Evolutionary conservation across 2,113 vertebrate genomes (phyloP), one percentile per base, ranked within the genome.

Genomic region (Rhynchomys soricoides): DNA sequence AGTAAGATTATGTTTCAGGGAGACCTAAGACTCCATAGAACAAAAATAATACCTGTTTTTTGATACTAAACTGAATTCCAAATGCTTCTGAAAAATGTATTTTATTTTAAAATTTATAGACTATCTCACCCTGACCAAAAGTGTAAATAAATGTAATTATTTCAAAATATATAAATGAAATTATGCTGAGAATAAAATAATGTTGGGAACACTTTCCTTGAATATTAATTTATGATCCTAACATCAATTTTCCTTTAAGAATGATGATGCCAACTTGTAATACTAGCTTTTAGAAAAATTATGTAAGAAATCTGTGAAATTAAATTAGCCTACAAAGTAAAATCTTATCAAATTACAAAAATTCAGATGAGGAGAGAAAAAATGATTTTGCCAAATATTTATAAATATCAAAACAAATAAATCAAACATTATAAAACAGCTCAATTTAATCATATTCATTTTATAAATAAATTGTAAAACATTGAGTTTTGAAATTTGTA

Each of bases 11-110:
- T 29, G 3, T 11, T 12, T 7, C 3, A 70, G 3, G 13, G 5
- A 37, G 2, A 26, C 5, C 5, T 10, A 37, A 24, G 3, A 29
- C 7, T 73, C 37, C n/a, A 8, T 22, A 87, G 45, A 90, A 89
- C 73, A 92, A 93, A 93, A 21, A 37, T 26, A 19, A 68, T 55
- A 43, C 71, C 26, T 78, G n/a, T 13, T 16, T 85, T 29, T 3
- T 37, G 29, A 91, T 17, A 89, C 21, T 45, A 21, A 78, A 66
- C 86, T 94, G 70, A 1, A 91, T 83, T 95, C 24, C 40, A 94
- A 93, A 93, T 95, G 21, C 79, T 79, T 55, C 78, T 83, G 87
- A 15, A 86, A 94, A 91, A 89, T 87, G 59, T 64, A 70, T 37
- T 31, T 17, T 89, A 71, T 34, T 37, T 50, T 90, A 52, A 81